Percentiles rank a stretch among this genome's conserved stretches.
phyloP scores from a whole-genome alignment of 2,113 vertebrate species.

The Conger conger region DNA sequence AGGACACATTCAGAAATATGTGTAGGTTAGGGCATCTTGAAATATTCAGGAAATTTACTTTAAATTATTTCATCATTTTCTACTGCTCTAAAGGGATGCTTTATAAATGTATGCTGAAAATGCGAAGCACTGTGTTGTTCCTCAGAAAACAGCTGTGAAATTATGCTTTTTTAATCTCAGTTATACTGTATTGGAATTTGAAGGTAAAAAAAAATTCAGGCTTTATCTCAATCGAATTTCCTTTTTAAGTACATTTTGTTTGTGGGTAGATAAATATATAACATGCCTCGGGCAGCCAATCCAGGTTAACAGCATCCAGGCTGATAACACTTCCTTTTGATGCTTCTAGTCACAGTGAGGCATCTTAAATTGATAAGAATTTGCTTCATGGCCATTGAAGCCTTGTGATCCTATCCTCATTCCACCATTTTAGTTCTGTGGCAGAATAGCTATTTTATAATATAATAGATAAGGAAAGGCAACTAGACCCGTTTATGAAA shows the following conservation, averaged over 20 bases:
- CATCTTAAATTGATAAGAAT: neutral
- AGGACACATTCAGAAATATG: neutral
- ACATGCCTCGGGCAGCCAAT: neutral
- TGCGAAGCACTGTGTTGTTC: neutral
- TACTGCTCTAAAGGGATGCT: too few species aligned
- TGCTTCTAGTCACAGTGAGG: neutral
- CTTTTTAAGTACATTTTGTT: neutral
- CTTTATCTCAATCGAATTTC: neutral
- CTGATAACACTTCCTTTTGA: neutral
- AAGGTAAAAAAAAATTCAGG: neutral
- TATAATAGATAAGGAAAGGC: neutral
- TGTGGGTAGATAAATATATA: neutral
- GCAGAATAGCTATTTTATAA: neutral
- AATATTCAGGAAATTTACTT: conserved; percentile 14
- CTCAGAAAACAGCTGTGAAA: neutral
- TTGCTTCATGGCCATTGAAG: neutral
- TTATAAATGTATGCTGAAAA: too few species aligned
- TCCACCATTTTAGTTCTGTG: neutral
- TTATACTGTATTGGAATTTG: neutral
- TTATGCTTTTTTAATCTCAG: neutral
- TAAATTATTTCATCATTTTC: neutral
- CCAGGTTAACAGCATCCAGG: neutral
- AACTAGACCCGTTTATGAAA: neutral
- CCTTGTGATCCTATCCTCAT: neutral
- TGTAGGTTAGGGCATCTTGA: neutral